Evolutionary conservation across 2,888 invertebrate species (phyloP).

Genomic region (Drosophila lacicola): DNA sequence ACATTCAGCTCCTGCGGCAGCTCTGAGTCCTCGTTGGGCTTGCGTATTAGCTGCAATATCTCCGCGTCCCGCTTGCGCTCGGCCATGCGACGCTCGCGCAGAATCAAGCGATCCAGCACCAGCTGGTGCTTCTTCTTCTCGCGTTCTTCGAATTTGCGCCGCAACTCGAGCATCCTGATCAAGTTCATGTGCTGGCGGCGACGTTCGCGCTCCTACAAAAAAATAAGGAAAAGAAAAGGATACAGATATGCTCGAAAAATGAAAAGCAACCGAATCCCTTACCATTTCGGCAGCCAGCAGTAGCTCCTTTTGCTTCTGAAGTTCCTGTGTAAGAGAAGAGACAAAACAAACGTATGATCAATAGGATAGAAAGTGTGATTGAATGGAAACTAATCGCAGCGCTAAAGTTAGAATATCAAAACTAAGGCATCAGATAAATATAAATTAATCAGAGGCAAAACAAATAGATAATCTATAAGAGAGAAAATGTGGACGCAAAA

Average conservation of each 20-base stretch:
- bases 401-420: slow-evolving; percentile 7
- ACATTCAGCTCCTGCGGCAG: slow-evolving; percentile 90
- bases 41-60: slow-evolving; percentile 89
- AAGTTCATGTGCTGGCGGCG: slow-evolving; percentile 95
- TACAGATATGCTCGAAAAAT: neutral
- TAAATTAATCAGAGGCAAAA: too few relatives aligned
- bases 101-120: slow-evolving; percentile 93
- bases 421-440: neutral
- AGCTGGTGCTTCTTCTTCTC: slow-evolving; percentile 89
- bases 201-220: slow-evolving; percentile 92
- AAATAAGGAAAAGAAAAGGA: neutral
- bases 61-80: slow-evolving; percentile 89
- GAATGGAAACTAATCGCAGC: slow-evolving; percentile 6
- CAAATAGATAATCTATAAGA: too few relatives aligned
- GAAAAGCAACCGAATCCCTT: slow-evolving; percentile 82
- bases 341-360: neutral
- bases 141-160: slow-evolving; percentile 94
- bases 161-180: slow-evolving; percentile 93
- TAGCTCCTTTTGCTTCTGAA: slow-evolving; percentile 94
- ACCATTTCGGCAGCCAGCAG: slow-evolving; percentile 94
- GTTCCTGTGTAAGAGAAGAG: slow-evolving; percentile 89
- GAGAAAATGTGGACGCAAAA: too few relatives aligned
- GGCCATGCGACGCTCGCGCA: slow-evolving; percentile 93
- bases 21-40: slow-evolving; percentile 96
- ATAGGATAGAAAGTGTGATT: neutral